Evolutionary conservation across 1,140 invertebrate genomes (phyloP).

Genomic region (Chironomus tepperi): DNA sequence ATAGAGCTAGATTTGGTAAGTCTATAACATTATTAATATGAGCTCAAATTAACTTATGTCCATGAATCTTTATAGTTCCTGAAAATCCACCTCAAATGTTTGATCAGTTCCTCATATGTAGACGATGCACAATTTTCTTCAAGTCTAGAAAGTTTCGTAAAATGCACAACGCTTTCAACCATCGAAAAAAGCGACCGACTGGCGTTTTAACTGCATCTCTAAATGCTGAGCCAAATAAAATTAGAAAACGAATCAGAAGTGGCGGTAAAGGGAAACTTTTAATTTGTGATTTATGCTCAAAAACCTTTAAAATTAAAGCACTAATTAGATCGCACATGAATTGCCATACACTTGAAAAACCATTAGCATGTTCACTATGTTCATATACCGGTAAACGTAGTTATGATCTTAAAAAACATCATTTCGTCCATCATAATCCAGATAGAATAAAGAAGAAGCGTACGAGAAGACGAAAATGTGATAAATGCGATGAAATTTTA

Average conservation of each 20-base stretch:
- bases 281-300: slow-evolving; percentile 11
- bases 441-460: neutral
- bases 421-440: neutral
- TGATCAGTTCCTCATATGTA: neutral
- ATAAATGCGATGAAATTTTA: neutral
- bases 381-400: neutral
- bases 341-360: neutral
- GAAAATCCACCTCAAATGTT: neutral
- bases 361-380: neutral
- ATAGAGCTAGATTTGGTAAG: neutral
- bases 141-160: neutral
- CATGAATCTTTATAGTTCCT: neutral
- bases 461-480: neutral
- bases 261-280: neutral
- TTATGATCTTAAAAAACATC: slow-evolving; percentile 15
- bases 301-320: neutral
- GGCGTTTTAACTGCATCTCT: neutral
- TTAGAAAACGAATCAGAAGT: neutral
- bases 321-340: neutral
- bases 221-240: neutral
- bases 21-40: neutral
- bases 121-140: slow-evolving; percentile 1
- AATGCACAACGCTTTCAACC: neutral
- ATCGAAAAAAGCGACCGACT: neutral
- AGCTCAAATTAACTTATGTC: neutral